Base-by-base conservation (phyloP, 2,797 vertebrate genomes). In the Parauchenoglanis ngamensis region DNA sequence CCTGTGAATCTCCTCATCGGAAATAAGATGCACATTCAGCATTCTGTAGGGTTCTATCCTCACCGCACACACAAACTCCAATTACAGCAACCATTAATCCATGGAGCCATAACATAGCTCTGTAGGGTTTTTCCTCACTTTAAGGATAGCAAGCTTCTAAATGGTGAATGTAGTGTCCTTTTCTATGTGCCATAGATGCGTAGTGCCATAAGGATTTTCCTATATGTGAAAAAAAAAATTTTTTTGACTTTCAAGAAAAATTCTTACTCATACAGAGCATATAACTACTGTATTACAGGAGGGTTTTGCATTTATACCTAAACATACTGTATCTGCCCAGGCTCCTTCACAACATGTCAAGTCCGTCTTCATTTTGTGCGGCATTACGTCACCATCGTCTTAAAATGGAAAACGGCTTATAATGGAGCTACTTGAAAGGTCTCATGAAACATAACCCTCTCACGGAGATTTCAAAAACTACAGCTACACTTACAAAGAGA, bases 21-120 rank as follows among this genome's bases (percentile, higher is more conserved):
- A 83, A 86, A 77, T 6, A 6, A 73, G 61, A 17, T 90, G 89
- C 89, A 86, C 31, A 85, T 84, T 90, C 90, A 90, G 91, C 90
- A 79, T 61, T 46, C 63, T 35, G 61, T 44, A 57, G 87, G 73
- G 59, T 72, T 52, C 81, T 59, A 79, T 70, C 15, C 73, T 57
- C 84, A 83, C 7, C 65, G 28, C 40, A 46, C 75, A 46, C 54
- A 77, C 84, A 79, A 13, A 61, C 59, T n/a, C 59, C 44, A 54
- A 35, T 46, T 56, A 82, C 75, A 80, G 65, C 31, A 61, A 68
- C 11, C 63, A 83, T 54, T 52, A 54, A 83, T 31, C 8, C 81
- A 35, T 21, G 8, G 61, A 44, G 23, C 44, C 59, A 67, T 28
- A 67, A 67, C 44, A 52, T 31, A 31, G 80, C 52, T 82, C 61